A percentile compares a stretch with the other conserved stretches of the same genome.
Conservation (phyloP, 2,113 vertebrate genomes). For the Leptodactylus fuscus region DNA sequence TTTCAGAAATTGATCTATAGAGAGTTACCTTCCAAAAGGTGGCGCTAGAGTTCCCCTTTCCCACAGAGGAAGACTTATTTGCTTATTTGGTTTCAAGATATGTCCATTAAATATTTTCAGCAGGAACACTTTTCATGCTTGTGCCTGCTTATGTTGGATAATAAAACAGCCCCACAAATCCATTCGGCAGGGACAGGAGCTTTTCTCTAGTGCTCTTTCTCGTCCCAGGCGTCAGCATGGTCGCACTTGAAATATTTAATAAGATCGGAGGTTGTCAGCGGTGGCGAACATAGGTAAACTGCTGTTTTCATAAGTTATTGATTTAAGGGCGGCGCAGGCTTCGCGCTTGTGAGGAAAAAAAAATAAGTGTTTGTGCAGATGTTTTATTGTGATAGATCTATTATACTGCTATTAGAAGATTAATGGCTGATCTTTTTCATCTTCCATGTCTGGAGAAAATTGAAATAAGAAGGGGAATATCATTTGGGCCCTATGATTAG, state of each 20-base stretch:
- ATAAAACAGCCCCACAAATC: too few relatives aligned
- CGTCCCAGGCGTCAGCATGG: too few relatives aligned
- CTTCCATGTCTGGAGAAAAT: conserved; percentile 89
- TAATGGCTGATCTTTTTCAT: conserved; percentile 97
- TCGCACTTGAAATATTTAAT: conserved; percentile 50
- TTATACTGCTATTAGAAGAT: conserved; percentile 99
- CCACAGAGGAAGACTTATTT: too few relatives aligned
- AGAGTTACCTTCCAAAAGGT: too few relatives aligned
- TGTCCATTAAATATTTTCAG: too few relatives aligned
- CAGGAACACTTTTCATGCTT: too few relatives aligned
- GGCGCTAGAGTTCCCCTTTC: too few relatives aligned
- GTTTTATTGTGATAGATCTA: conserved; percentile 99
- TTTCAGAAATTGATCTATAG: too few relatives aligned
- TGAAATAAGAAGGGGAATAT: conserved; percentile 96
- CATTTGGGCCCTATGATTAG: conserved; percentile 90
- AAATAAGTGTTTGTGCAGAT: conserved; percentile 85
- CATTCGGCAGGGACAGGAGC: too few relatives aligned
- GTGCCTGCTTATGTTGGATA: too few relatives aligned
- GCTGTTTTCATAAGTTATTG: conserved; percentile 74
- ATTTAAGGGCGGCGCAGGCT: conserved; percentile 73
- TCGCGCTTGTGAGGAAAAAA: conserved; percentile 67
- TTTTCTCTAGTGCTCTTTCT: too few relatives aligned
- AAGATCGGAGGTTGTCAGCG: conserved; percentile 60
- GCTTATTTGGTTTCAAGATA: too few relatives aligned
- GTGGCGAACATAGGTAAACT: conserved; percentile 61